phyloP scores from a whole-genome alignment of 2,888 invertebrate genomes.

The Leptodirus hochenwartii region DNA sequence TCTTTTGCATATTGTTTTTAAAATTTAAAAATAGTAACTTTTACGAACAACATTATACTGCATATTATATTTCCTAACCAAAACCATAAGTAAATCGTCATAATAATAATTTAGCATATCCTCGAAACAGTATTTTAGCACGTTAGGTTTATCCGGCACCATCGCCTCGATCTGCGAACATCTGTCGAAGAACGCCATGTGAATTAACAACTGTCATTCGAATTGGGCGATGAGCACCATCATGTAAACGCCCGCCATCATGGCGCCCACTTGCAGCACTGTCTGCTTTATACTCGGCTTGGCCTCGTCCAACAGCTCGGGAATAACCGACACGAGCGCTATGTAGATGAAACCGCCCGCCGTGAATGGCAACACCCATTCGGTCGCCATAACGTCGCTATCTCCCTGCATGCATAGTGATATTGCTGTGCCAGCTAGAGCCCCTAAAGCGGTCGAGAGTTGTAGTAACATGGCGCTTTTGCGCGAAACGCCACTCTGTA shows the following conservation, averaged over 20 bases:
- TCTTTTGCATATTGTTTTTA: too few relatives aligned
- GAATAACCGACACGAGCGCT: conserved; percentile 96
- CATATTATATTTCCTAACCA: too few relatives aligned
- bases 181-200: too few relatives aligned
- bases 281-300: conserved; percentile 63
- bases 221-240: conserved; percentile 86
- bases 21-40: too few relatives aligned
- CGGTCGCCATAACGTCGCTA: conserved; percentile 48
- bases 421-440: conserved; percentile 78
- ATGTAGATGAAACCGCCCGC: conserved; percentile 99
- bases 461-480: conserved; percentile 91
- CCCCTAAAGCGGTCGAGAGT: conserved; percentile 86
- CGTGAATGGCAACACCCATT: conserved; percentile 92
- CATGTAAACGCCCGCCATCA: conserved; percentile 80
- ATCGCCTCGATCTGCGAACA: too few relatives aligned
- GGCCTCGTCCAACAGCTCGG: conserved; percentile 85
- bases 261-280: conserved; percentile 73
- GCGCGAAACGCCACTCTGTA: conserved; percentile 90
- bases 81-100: too few relatives aligned
- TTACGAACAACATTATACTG: too few relatives aligned
- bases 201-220: too few relatives aligned
- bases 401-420: conserved; percentile 61
- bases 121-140: too few relatives aligned
- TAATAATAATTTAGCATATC: too few relatives aligned
- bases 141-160: too few relatives aligned